Percentiles rank a stretch among this genome's conserved stretches.
These are phyloP conservation scores for Frankliniella intonsa DNA, from an alignment of 2,888 invertebrate genomes.

Conservation along the genomic window DNA sequence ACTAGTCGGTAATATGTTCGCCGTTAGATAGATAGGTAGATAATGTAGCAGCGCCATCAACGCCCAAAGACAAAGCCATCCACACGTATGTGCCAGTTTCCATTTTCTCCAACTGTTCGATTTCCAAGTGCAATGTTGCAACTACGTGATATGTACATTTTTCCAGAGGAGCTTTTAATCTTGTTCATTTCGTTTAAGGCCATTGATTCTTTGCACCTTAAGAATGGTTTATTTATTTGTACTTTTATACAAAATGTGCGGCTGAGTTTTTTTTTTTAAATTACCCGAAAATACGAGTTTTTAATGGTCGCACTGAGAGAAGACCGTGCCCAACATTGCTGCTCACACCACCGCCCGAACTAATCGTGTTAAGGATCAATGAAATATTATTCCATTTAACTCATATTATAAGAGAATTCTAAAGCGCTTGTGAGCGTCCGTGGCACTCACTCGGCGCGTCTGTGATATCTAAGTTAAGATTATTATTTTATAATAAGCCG, in stretches of 20 bases:
- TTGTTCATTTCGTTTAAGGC: background rate
- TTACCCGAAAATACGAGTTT: background rate
- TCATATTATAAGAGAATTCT: background rate
- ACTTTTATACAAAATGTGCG: background rate
- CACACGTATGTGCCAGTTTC: constrained; percentile 1
- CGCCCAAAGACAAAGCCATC: background rate
- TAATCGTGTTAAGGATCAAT: background rate
- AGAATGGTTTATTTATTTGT: background rate
- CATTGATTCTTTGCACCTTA: background rate
- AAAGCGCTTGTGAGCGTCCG: background rate
- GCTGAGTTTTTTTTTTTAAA: background rate
- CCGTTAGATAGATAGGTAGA: background rate
- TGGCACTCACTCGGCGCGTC: background rate
- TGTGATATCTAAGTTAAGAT: constrained; percentile 17
- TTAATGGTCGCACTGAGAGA: too few relatives aligned
- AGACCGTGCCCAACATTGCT: too few relatives aligned
- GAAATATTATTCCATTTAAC: background rate
- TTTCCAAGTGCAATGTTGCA: background rate
- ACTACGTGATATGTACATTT: constrained; percentile 15
- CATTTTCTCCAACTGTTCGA: background rate
- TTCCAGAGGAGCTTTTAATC: background rate
- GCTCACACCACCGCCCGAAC: too few relatives aligned
- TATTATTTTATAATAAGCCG: background rate
- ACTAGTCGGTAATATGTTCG: background rate
- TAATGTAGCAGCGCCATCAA: background rate